Conservation (phyloP, 2,888 invertebrate genomes). For the Strigamia crassipes region DNA sequence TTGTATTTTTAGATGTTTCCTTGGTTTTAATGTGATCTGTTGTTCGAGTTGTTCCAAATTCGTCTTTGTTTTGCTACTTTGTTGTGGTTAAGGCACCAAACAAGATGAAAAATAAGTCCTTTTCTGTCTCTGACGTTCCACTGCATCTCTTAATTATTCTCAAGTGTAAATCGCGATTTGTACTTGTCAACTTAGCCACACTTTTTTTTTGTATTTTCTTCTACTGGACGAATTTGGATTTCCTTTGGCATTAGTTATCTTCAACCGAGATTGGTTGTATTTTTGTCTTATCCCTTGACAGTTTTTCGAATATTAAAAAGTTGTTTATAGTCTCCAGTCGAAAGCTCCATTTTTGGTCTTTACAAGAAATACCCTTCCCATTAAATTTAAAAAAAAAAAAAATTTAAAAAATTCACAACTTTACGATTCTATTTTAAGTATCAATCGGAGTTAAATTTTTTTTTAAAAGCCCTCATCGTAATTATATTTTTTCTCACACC, state of each 20-base stretch:
- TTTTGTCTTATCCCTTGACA: neutral
- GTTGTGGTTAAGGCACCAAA: neutral
- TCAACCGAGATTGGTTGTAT: neutral
- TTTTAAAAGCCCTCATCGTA: too few relatives aligned
- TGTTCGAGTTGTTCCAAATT: neutral
- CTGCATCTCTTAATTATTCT: neutral
- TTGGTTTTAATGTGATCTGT: neutral
- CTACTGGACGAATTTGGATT: neutral
- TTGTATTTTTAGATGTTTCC: slow-evolving; percentile 17
- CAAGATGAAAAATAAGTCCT: neutral
- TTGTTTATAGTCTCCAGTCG: too few relatives aligned
- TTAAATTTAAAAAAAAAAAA: too few relatives aligned
- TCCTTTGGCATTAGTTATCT: neutral
- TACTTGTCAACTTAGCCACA: neutral
- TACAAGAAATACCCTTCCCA: too few relatives aligned
- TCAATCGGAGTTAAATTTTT: too few relatives aligned
- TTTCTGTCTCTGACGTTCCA: neutral
- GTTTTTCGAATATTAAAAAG: neutral
- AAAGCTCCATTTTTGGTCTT: too few relatives aligned
- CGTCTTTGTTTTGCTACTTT: neutral
- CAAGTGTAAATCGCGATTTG: neutral
- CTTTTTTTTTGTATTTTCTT: neutral
- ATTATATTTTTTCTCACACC: too few relatives aligned
- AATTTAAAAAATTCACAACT: too few relatives aligned
- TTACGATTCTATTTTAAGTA: too few relatives aligned